Evolutionary conservation across 2,113 vertebrate species (phyloP), one percentile per base, ranked within the genome.

Genomic region (Pluvialis apricaria): DNA sequence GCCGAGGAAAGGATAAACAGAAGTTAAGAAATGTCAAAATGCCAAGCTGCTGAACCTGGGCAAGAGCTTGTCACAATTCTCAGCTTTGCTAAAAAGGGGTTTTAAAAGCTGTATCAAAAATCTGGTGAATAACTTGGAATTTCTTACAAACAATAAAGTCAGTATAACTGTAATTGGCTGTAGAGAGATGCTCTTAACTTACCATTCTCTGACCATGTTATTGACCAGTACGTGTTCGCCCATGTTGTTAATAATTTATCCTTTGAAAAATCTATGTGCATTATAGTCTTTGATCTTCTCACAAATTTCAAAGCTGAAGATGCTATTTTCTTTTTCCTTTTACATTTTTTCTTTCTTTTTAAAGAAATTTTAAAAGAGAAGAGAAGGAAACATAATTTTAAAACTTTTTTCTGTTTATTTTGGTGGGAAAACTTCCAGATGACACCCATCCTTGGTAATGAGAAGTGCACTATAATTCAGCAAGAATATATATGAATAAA

Each of bases 221-320:
- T 98, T 97, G 97, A 98, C 97, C 95, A 97, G 72, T 94, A 68
- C 92, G 85, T 97, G 96, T 98, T 98, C 7, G 20, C 91, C 96
- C 92, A 76, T 81, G 92, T 93, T 97, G 91, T 98, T 98, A 98
- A 98, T 98, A 98, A 98, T 98, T 98, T 94, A 98, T 98, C 85
- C 84, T 95, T 97, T 94, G 95, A 97, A 97, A 98, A 98, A 98
- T 98, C 98, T 96, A 97, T 98, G 97, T 97, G 97, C 98, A 98
- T 98, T 98, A 97, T 95, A 94, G 95, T 88, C 98, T 98, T 98
- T 98, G 98, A 98, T 98, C 96, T 98, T 96, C 73, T 95, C 95
- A 90, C 96, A 96, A 97, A 97, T 98, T 98, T 98, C 97, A 98
- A 97, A 98, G 97, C 82, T 83, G 66, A 94, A 95, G 70, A 72